Conservation (phyloP, 2,888 invertebrate species). For the Drosophila melanosoma region DNA sequence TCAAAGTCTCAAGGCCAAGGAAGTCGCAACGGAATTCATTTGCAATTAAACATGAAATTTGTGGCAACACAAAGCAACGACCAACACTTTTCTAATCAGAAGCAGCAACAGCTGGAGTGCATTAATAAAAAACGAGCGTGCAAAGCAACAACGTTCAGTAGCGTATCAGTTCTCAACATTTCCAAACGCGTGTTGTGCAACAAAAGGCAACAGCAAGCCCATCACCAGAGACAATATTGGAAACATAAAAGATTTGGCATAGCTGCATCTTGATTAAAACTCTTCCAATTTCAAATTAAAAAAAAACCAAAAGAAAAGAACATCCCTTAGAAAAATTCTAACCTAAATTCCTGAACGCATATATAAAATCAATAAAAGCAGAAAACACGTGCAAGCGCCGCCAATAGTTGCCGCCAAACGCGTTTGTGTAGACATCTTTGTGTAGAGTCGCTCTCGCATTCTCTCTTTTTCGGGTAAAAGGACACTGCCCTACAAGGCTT, state of each 20-base stretch:
- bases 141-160: slow-evolving; percentile 63
- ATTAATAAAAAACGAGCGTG: slow-evolving; percentile 69
- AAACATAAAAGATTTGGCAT: slow-evolving; percentile 84
- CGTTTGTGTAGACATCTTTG: slow-evolving; percentile 57
- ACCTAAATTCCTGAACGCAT: slow-evolving; percentile 64
- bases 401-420: slow-evolving; percentile 72
- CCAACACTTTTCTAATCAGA: slow-evolving; percentile 71
- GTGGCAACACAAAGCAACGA: slow-evolving; percentile 81
- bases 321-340: slow-evolving; percentile 37
- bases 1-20: slow-evolving; percentile 63
- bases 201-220: slow-evolving; percentile 56
- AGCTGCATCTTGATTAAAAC: slow-evolving; percentile 84
- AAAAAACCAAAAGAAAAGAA: slow-evolving; percentile 4
- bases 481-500: slow-evolving; percentile 56
- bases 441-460: slow-evolving; percentile 45
- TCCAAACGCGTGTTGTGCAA: slow-evolving; percentile 63
- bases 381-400: slow-evolving; percentile 68
- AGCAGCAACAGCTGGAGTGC: slow-evolving; percentile 57
- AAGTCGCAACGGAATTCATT: slow-evolving; percentile 64
- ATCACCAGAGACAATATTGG: slow-evolving; percentile 77
- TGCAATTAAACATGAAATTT: slow-evolving; percentile 85
- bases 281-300: slow-evolving; percentile 23
- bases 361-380: slow-evolving; percentile 64
- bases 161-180: slow-evolving; percentile 60
- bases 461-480: slow-evolving; percentile 50